Evolutionary conservation across 2,888 invertebrate genomes (phyloP).

Genomic region (Clivina fossor): DNA sequence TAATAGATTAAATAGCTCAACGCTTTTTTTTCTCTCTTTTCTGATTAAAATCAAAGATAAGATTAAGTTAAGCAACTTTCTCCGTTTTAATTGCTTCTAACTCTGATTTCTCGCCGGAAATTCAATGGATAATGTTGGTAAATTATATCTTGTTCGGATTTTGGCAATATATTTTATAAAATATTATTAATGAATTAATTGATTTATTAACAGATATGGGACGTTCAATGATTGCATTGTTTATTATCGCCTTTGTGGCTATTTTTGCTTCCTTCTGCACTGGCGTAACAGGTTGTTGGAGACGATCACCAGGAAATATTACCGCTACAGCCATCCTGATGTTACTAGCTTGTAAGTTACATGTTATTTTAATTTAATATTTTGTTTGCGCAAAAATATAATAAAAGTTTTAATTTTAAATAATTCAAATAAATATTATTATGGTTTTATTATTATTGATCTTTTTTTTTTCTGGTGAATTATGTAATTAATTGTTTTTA

Average conservation of each 20-base stretch:
- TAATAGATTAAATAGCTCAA: slow-evolving; percentile 13
- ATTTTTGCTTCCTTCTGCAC: slow-evolving; percentile 94
- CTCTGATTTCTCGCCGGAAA: slow-evolving; percentile 5
- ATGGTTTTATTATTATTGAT: no score
- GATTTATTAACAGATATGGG: slow-evolving; percentile 86
- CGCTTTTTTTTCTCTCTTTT: slow-evolving; percentile 11
- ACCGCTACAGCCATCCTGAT: slow-evolving; percentile 90
- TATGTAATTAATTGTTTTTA: no score
- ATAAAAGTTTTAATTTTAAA: no score
- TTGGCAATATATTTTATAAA: not conserved
- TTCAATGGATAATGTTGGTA: not conserved
- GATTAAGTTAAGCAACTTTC: not conserved
- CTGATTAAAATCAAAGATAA: slow-evolving; percentile 13
- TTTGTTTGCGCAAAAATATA: no score
- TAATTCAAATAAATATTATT: no score
- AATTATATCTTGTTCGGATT: not conserved
- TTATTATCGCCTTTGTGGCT: slow-evolving; percentile 88
- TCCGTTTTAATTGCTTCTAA: not conserved
- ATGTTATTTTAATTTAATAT: not conserved
- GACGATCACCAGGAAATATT: slow-evolving; percentile 89
- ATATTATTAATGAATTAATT: slow-evolving; percentile 2
- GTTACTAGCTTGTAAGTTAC: slow-evolving; percentile 79
- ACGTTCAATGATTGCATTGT: slow-evolving; percentile 88
- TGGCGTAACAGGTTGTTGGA: slow-evolving; percentile 96
- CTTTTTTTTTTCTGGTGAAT: no score